A percentile compares a stretch with the other conserved stretches of the same genome.
Evolutionary conservation across 2,113 vertebrate genomes (phyloP).

Genomic region (Setophaga petechia): DNA sequence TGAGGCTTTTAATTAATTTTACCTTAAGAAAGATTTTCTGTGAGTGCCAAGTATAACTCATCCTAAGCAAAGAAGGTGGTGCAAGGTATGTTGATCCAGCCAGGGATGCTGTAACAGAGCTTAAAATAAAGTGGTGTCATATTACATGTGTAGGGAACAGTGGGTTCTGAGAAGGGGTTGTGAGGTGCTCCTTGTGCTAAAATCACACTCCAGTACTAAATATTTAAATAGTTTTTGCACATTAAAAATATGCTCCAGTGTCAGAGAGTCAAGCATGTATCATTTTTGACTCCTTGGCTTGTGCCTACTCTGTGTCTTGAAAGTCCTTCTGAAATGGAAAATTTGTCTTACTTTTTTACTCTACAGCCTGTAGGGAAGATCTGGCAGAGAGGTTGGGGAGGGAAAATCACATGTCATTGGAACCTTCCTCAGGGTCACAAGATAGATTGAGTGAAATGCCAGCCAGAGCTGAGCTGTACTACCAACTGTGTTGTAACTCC

Average conservation of each 20-base stretch:
- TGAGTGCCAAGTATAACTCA: background rate
- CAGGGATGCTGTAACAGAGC: background rate
- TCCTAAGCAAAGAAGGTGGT: background rate
- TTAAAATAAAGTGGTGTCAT: slow-evolving; percentile 69
- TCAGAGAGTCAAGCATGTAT: background rate
- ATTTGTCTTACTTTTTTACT: background rate
- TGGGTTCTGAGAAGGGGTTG: background rate
- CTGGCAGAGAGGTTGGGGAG: background rate
- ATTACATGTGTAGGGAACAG: background rate
- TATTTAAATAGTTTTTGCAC: background rate
- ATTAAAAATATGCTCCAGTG: background rate
- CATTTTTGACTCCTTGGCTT: background rate
- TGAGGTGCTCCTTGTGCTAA: background rate
- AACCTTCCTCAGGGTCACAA: background rate
- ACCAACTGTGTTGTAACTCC: background rate
- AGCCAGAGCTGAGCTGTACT: background rate
- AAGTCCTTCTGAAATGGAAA: background rate
- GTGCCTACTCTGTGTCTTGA: background rate
- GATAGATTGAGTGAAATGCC: background rate
- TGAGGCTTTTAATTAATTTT: background rate
- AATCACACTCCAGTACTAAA: background rate
- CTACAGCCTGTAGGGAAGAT: background rate
- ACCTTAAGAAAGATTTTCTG: background rate
- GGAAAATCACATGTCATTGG: background rate
- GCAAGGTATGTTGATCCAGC: background rate